These are phyloP conservation scores for Poeciliopsis prolifica DNA, from an alignment of 2,113 vertebrate genomes.

Conservation along the genomic window DNA sequence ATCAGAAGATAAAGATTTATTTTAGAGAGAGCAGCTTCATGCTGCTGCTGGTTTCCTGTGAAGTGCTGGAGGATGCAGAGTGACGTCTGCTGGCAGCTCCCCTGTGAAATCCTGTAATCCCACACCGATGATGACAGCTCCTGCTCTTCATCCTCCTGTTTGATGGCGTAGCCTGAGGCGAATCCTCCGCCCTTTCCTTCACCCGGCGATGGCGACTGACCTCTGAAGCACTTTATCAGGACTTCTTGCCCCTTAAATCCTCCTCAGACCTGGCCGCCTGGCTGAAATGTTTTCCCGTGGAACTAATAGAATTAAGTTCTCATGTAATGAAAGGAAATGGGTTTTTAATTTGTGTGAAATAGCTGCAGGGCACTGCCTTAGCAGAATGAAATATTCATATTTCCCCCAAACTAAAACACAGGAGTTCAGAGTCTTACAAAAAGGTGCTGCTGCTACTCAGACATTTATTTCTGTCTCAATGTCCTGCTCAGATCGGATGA, in stretches of 20 bases:
- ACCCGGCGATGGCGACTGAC: slow-evolving; percentile 26
- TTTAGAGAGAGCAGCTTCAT: neutral
- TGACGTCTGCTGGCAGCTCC: slow-evolving; percentile 39
- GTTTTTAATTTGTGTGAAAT: slow-evolving; percentile 14
- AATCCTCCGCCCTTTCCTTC: slow-evolving; percentile 13
- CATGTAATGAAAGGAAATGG: neutral
- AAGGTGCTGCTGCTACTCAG: neutral
- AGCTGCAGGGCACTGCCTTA: slow-evolving; percentile 9
- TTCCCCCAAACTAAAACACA: slow-evolving; percentile 23
- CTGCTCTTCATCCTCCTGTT: slow-evolving; percentile 8
- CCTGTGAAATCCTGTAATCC: slow-evolving; percentile 37
- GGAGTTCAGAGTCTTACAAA: neutral
- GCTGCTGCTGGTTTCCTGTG: neutral
- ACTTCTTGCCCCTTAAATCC: neutral
- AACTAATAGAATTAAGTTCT: slow-evolving; percentile 3
- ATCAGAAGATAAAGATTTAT: neutral
- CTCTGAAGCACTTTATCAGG: slow-evolving; percentile 18
- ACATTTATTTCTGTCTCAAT: neutral
- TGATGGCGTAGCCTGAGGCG: slow-evolving; percentile 17
- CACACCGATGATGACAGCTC: slow-evolving; percentile 37
- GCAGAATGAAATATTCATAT: slow-evolving; percentile 17
- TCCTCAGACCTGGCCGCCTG: neutral
- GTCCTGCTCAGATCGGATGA: neutral
- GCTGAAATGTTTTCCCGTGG: neutral
- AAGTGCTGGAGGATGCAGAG: slow-evolving; percentile 12